Evolutionary conservation across 1,140 invertebrate genomes (phyloP), one percentile per base, ranked within the genome.

Genomic region (Colletes latitarsis): DNA sequence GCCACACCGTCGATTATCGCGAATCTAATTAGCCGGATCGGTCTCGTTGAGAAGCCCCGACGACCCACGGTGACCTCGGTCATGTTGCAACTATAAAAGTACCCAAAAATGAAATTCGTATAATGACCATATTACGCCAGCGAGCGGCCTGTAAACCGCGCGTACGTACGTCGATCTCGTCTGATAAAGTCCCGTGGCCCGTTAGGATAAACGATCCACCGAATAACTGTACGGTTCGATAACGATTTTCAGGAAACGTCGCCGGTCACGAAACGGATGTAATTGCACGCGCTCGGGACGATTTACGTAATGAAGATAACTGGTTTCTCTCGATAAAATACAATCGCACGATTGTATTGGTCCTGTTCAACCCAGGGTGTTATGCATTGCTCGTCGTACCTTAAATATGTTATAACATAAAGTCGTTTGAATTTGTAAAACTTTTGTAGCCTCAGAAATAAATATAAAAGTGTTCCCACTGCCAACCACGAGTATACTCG

Each of bases 11-110:
- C 30, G 70, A 82, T 78, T 78, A 82, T 69, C 76, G 41, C 39
- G 41, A 49, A 17, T 78, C 69, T 82, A 79, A 84, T 83, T 84
- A 83, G 52, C 55, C 39, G 5, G 53, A 14, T 58, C 41, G 8
- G 15, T 64, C 39, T 73, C 43, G 19, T 39, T 12, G 39, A 49
- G n/a, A 12, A 63, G 39, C 49, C 6, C 21, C 15, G 15, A 4
- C 43, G 57, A 72, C 49, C 55, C 30, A 3, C 6, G 12, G 14
- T 52, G 17, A 75, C 19, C 66, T 6, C 17, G 49, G n/a, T 4
- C 71, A 8, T 5, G 12, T 12, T 41, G 46, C 41, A 57, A 19
- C 82, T 66, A 69, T 41, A 58, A 68, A 66, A 53, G 62, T 41
- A 55, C 21, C 43, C 17, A 4, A 14, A 43, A 60, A 12, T 17